Conservation (phyloP, 2,888 invertebrate genomes). For the Sepiola atlantica region DNA sequence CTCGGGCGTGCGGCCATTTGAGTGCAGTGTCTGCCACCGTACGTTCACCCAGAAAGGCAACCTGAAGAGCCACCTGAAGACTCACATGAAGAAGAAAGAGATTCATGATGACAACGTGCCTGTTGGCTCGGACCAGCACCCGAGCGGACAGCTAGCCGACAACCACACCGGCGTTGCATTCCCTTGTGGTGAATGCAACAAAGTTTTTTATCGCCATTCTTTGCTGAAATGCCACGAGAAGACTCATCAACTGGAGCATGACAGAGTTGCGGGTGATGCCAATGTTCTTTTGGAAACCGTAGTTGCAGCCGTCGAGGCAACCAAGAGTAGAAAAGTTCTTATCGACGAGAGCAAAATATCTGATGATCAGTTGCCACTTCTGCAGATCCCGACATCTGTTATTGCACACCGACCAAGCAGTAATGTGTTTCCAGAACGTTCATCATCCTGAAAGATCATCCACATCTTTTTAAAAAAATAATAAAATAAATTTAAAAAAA, state of each 20-base stretch:
- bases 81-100: neutral
- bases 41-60: conserved; percentile 40
- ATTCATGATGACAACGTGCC: neutral
- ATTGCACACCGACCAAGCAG: neutral
- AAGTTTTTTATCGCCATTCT: neutral
- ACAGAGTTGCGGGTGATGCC: neutral
- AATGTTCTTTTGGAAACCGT: neutral
- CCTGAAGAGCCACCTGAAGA: conserved; percentile 34
- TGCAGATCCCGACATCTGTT: neutral
- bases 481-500: too few relatives aligned
- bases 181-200: neutral
- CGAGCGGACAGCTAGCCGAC: neutral
- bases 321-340: neutral
- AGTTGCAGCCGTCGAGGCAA: neutral
- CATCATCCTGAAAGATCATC: neutral
- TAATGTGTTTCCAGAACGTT: neutral
- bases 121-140: neutral
- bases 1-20: conserved; percentile 10
- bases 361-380: neutral
- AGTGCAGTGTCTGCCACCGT: neutral
- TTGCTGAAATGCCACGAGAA: conserved; percentile 35
- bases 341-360: neutral
- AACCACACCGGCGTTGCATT: neutral
- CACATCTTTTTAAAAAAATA: neutral
- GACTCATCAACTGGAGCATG: neutral